Percentiles rank a stretch among this genome's conserved stretches.
These are phyloP conservation scores for Xylota segnis DNA, from an alignment of 2,888 invertebrate genomes.

Conservation along the genomic window DNA sequence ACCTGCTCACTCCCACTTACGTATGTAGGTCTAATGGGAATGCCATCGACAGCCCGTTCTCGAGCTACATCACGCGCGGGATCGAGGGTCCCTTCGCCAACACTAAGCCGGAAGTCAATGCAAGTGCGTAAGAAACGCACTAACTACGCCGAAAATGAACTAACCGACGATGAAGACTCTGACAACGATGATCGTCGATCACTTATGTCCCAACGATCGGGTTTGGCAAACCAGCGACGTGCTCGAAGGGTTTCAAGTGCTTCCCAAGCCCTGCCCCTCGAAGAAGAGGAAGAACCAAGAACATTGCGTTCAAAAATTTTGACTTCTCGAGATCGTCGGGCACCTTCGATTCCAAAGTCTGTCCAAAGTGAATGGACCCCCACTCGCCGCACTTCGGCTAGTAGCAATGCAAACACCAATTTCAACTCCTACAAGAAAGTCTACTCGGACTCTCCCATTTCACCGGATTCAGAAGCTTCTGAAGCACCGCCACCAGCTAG, in stretches of 20 bases:
- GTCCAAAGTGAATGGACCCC: slow-evolving; percentile 82
- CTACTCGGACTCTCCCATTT: slow-evolving; percentile 81
- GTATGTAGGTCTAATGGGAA: slow-evolving; percentile 79
- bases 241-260: slow-evolving; percentile 81
- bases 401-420: slow-evolving; percentile 64
- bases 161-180: slow-evolving; percentile 87
- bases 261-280: slow-evolving; percentile 81
- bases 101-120: slow-evolving; percentile 90
- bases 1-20: background rate
- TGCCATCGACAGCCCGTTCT: slow-evolving; percentile 82
- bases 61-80: slow-evolving; percentile 87
- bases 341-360: slow-evolving; percentile 80
- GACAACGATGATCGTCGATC: slow-evolving; percentile 85
- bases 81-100: slow-evolving; percentile 89
- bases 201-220: slow-evolving; percentile 83
- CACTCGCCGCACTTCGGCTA: slow-evolving; percentile 78
- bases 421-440: slow-evolving; percentile 78
- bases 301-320: slow-evolving; percentile 78
- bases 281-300: slow-evolving; percentile 78
- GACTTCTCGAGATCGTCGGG: slow-evolving; percentile 79
- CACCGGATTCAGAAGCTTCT: slow-evolving; percentile 83
- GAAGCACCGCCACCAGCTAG: slow-evolving; percentile 80
- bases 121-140: slow-evolving; percentile 86
- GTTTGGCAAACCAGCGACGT: slow-evolving; percentile 78
- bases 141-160: slow-evolving; percentile 85